Evolutionary conservation across 2,113 vertebrate species (phyloP).

Genomic region (Equus quagga): DNA sequence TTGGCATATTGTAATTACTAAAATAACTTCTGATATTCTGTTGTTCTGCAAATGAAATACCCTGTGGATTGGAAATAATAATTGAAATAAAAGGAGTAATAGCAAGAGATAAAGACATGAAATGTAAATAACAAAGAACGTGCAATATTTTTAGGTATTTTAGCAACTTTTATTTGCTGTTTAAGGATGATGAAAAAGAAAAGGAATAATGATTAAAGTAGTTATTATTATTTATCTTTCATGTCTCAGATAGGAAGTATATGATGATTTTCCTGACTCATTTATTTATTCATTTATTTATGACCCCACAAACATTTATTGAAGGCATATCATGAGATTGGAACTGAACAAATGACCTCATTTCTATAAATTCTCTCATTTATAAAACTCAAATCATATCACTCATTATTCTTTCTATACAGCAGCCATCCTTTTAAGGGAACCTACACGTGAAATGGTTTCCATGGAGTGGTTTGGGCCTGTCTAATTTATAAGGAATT

Average conservation of each 20-base stretch:
- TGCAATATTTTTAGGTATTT: neutral
- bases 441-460: neutral
- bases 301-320: neutral
- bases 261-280: neutral
- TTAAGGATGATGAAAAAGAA: slow-evolving; percentile 12
- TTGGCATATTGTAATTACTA: neutral
- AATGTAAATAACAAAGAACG: slow-evolving; percentile 3
- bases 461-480: neutral
- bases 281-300: neutral
- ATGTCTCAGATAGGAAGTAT: neutral
- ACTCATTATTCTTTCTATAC: neutral
- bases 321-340: neutral
- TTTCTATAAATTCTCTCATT: slow-evolving; percentile 30
- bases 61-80: neutral
- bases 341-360: neutral
- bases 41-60: slow-evolving; percentile 20
- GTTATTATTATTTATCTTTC: neutral
- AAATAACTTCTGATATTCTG: slow-evolving; percentile 17
- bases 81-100: neutral
- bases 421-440: neutral
- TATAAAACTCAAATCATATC: slow-evolving; percentile 18
- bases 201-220: neutral
- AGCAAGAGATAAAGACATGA: neutral
- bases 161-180: slow-evolving; percentile 25
- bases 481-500: neutral